A percentile compares a stretch with the other conserved stretches of the same genome.
Conservation (phyloP, 2,888 invertebrate species). For the Oxystoma pomonae region DNA sequence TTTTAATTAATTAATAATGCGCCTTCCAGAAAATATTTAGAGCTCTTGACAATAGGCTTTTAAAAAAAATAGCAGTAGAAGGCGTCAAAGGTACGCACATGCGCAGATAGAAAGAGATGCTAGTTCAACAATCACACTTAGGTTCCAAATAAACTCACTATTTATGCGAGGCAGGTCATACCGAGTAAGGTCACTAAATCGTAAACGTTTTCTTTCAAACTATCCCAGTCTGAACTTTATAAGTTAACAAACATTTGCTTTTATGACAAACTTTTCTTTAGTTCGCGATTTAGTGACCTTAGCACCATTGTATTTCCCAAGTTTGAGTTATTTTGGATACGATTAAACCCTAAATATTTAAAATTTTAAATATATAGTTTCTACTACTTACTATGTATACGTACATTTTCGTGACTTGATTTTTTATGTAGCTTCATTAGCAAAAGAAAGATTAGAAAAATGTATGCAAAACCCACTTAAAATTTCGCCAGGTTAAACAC, state of each 20-base stretch:
- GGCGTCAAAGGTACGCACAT: not conserved
- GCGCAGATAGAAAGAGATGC: conserved; percentile 14
- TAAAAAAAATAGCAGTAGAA: no score
- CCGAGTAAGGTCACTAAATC: conserved; percentile 33
- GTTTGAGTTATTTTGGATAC: conserved; percentile 53
- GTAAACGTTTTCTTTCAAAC: no score
- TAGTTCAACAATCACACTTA: conserved; percentile 67
- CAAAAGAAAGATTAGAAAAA: not conserved
- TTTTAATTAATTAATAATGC: no score
- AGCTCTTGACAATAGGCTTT: no score
- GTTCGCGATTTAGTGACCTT: not conserved
- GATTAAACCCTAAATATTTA: conserved; percentile 48
- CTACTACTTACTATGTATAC: conserved; percentile 48
- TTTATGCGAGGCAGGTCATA: conserved; percentile 65
- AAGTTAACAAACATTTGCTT: no score
- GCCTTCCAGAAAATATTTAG: no score
- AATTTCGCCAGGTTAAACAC: conserved; percentile 48
- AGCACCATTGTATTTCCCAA: conserved; percentile 44
- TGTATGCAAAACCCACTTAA: no score
- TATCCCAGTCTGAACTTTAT: no score
- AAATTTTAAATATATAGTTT: conserved; percentile 47
- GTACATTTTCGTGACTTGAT: conserved; percentile 38
- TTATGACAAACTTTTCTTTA: not conserved
- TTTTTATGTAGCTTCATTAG: not conserved
- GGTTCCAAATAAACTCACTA: conserved; percentile 73